Evolutionary conservation across 2,113 vertebrate species (phyloP), one percentile per base, ranked within the genome.

Genomic region (Chaetorhynchus papuensis): DNA sequence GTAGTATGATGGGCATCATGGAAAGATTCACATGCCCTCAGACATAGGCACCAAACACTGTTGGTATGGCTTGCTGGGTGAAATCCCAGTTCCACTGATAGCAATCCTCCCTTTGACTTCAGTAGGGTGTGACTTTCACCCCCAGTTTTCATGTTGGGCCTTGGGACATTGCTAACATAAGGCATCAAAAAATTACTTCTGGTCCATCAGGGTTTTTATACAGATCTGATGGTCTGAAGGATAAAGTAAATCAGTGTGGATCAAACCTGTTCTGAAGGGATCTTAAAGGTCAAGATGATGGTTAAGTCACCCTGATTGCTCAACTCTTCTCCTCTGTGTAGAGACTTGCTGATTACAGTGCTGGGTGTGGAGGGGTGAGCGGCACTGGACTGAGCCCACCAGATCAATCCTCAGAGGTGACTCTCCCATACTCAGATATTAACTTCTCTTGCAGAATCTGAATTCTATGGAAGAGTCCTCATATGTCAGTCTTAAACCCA

Each of bases 231-330:
- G 19, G 37, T 69, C 66, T 94, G 91, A 91, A 72, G 87, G 82
- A 89, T 41, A 87, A 86, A 89, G 60, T 87, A 93, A 90, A 95
- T 83, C 94, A 91, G 71, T 49, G 53, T 81, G 75, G 93, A 94
- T 91, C 89, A 96, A 83, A 74, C 54, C 47, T 74, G 66, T 88
- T 93, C 82, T 95, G 85, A 95, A 83, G 63, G 64, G 79, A 91
- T 93, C 93, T 96, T 74, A 79, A 88, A 93, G 87, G 89, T 94
- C 81, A 91, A 64, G 70, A 68, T 72, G 76, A 56, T 94, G 89
- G 82, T 86, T 86, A 96, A 94, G 86, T 93, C 60, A 82, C 79
- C 2, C 2, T 78, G 83, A 89, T 91, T 89, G 75, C 65, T 96
- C 60, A 95, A 69, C 66, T 82, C 68, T 63, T 89, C 75, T 63